phyloP scores from a whole-genome alignment of 2,888 invertebrate genomes.

The Venustoraphidia nigricollis region DNA sequence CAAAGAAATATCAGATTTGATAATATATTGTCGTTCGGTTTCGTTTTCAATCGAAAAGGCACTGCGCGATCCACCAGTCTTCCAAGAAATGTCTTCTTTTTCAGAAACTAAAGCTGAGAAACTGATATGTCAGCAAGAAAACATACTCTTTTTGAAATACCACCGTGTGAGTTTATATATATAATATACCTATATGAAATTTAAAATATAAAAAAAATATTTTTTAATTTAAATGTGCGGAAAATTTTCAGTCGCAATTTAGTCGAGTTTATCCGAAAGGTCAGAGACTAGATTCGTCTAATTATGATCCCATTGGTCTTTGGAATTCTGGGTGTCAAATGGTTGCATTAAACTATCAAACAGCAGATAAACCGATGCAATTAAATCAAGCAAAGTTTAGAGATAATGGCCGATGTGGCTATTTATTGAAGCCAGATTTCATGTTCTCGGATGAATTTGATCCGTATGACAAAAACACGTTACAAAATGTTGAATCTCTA shows the following conservation, averaged over 20 bases:
- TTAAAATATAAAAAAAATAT: background rate
- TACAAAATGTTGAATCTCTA: slow-evolving; percentile 42
- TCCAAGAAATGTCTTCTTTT: slow-evolving; percentile 95
- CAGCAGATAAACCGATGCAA: slow-evolving; percentile 91
- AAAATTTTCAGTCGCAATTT: slow-evolving; percentile 45
- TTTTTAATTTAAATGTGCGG: background rate
- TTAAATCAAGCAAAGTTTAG: slow-evolving; percentile 85
- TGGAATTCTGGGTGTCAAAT: slow-evolving; percentile 96
- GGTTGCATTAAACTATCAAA: slow-evolving; percentile 96
- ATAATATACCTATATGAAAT: too few relatives aligned
- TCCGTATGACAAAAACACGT: slow-evolving; percentile 51
- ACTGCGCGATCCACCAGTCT: slow-evolving; percentile 53
- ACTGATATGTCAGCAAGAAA: slow-evolving; percentile 67
- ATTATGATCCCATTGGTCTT: slow-evolving; percentile 86
- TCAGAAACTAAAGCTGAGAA: slow-evolving; percentile 92
- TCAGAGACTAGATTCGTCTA: slow-evolving; percentile 89
- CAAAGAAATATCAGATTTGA: slow-evolving; percentile 92
- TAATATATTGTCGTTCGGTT: slow-evolving; percentile 86
- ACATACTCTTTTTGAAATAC: slow-evolving; percentile 58
- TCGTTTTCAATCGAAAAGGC: slow-evolving; percentile 62
- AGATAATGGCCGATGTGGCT: slow-evolving; percentile 88
- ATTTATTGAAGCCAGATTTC: slow-evolving; percentile 76
- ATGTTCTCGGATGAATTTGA: slow-evolving; percentile 69
- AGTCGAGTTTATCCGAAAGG: slow-evolving; percentile 93
- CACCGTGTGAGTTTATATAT: slow-evolving; percentile 36